These are phyloP conservation scores for Gephyroberyx darwinii DNA, from an alignment of 2,797 vertebrate species.

Conservation along the genomic window DNA sequence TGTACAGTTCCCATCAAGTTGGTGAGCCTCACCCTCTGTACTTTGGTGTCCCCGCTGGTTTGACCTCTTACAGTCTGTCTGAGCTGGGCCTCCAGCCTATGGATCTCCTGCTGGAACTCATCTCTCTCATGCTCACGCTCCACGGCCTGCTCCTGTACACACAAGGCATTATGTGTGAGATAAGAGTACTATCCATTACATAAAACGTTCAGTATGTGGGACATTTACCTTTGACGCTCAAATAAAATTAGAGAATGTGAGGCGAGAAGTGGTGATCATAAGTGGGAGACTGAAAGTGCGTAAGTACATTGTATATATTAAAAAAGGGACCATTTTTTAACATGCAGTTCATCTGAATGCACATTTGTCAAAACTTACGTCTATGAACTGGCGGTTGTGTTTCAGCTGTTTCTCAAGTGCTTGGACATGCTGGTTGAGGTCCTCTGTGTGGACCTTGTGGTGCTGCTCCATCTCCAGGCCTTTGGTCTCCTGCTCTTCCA, in stretches of 20 bases:
- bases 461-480: conserved; percentile 81
- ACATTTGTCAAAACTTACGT: conserved; percentile 77
- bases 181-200: too few species aligned
- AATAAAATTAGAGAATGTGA: not conserved
- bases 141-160: conserved; percentile 89
- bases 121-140: conserved; percentile 97
- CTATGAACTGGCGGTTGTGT: conserved; percentile 93
- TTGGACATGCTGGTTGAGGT: conserved; percentile 88
- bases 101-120: conserved; percentile 97
- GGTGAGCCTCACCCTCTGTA: conserved; percentile 62
- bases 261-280: not conserved
- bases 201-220: not conserved
- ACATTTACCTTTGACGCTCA: not conserved
- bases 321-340: not conserved
- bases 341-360: not conserved
- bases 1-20: not conserved
- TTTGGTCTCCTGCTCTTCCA: conserved; percentile 89
- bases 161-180: not conserved
- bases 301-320: not conserved
- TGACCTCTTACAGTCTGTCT: conserved; percentile 74
- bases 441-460: conserved; percentile 81
- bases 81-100: conserved; percentile 87
- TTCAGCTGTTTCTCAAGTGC: conserved; percentile 95
- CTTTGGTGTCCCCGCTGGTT: conserved; percentile 69
- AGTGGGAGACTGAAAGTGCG: not conserved